Evolutionary conservation across 1,140 invertebrate species (phyloP).

Genomic region (Drosophila lacertosa): DNA sequence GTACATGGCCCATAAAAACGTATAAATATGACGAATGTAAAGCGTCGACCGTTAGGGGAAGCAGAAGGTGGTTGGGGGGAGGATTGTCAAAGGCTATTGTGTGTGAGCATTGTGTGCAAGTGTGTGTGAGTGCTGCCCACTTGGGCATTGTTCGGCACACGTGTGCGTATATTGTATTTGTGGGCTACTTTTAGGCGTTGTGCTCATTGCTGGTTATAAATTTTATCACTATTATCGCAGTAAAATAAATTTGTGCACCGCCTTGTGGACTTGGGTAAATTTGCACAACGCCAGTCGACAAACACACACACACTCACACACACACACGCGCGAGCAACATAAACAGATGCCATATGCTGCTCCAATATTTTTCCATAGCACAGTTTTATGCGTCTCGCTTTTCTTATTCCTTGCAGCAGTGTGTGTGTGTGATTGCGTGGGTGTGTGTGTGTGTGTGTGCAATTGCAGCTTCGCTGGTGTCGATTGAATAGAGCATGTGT

Average conservation of each 20-base stretch:
- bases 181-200: constrained; percentile 60
- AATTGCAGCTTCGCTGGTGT: neutral
- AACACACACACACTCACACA: constrained; percentile 18
- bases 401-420: neutral
- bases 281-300: constrained; percentile 39
- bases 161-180: constrained; percentile 58
- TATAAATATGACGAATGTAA: constrained; percentile 69
- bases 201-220: constrained; percentile 69
- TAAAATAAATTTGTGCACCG: constrained; percentile 69
- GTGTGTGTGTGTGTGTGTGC: neutral
- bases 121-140: constrained; percentile 44
- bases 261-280: constrained; percentile 72
- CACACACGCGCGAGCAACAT: constrained; percentile 7
- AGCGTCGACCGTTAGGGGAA: neutral
- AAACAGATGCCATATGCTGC: constrained; percentile 50
- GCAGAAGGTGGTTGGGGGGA: constrained; percentile 5
- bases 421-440: neutral
- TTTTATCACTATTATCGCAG: constrained; percentile 75
- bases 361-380: constrained; percentile 62
- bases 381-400: constrained; percentile 48
- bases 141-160: constrained; percentile 68
- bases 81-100: constrained; percentile 47
- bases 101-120: constrained; percentile 19
- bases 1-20: constrained; percentile 73
- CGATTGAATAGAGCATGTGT: neutral